These are phyloP conservation scores for Tigriopus japonicus DNA, from an alignment of 1,140 invertebrate genomes.

Conservation along the genomic window DNA sequence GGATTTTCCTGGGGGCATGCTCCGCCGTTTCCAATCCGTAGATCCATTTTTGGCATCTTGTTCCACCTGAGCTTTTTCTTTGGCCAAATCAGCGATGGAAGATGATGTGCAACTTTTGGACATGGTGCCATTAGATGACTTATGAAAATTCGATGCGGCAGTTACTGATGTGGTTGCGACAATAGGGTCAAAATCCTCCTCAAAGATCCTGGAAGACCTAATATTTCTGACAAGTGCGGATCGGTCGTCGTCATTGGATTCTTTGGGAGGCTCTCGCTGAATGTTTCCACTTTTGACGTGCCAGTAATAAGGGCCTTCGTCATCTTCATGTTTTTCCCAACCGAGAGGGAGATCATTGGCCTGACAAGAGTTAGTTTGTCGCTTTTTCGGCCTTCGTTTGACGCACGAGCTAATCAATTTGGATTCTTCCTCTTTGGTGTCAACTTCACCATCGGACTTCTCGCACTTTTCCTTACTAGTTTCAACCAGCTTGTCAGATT, in stretches of 20 bases:
- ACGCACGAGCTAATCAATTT: too few relatives aligned
- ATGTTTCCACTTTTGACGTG: constrained; percentile 95
- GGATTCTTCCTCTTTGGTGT: too few relatives aligned
- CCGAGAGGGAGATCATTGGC: constrained; percentile 43
- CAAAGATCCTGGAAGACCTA: constrained; percentile 7
- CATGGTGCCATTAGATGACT: not conserved
- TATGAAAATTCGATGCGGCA: not conserved
- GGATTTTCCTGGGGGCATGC: not conserved
- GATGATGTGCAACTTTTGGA: constrained; percentile 3
- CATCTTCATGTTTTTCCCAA: constrained; percentile 62
- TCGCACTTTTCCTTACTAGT: too few relatives aligned
- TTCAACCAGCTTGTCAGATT: too few relatives aligned
- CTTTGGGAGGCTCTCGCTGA: constrained; percentile 63
- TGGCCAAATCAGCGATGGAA: not conserved
- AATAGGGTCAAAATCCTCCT: constrained; percentile 1
- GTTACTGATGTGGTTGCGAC: not conserved
- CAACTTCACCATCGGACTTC: too few relatives aligned
- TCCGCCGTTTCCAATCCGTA: constrained; percentile 1
- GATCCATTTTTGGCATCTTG: not conserved
- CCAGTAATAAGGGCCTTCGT: constrained; percentile 85
- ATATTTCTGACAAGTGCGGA: constrained; percentile 4
- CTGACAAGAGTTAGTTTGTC: constrained; percentile 15
- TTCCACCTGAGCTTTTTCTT: not conserved
- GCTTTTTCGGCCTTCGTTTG: too few relatives aligned
- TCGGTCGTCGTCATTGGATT: constrained; percentile 28